A percentile compares a stretch with the other conserved stretches of the same genome.
Conservation (phyloP, 2,113 vertebrate genomes). For the Zosterops borbonicus region DNA sequence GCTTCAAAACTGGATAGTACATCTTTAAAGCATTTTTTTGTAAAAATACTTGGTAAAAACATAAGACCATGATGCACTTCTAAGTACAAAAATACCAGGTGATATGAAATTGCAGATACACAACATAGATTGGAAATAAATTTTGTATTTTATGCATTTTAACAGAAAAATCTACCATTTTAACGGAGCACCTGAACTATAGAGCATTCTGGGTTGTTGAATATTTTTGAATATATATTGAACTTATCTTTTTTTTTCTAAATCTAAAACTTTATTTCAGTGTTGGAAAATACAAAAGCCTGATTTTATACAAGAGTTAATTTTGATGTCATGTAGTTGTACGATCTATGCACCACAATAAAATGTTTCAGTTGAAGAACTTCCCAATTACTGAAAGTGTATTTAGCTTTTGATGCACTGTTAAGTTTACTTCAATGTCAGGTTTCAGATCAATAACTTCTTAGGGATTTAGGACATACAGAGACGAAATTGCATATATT, state of each 20-base stretch:
- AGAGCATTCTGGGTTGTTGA: background rate
- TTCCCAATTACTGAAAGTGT: background rate
- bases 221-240: background rate
- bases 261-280: background rate
- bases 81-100: background rate
- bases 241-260: background rate
- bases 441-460: background rate
- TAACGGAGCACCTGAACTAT: background rate
- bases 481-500: background rate
- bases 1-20: rapidly evolving
- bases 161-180: background rate
- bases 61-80: background rate
- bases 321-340: background rate
- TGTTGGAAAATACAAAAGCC: background rate
- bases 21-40: background rate
- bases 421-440: background rate
- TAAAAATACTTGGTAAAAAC: background rate
- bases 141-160: background rate
- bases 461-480: background rate
- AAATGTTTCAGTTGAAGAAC: background rate
- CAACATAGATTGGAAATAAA: background rate
- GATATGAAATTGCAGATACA: background rate
- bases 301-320: background rate
- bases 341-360: background rate
- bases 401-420: background rate